Percentiles rank a stretch among this genome's conserved stretches.
phyloP scores from a whole-genome alignment of 1,140 invertebrate species.

The Panagrolaimus sp. region DNA sequence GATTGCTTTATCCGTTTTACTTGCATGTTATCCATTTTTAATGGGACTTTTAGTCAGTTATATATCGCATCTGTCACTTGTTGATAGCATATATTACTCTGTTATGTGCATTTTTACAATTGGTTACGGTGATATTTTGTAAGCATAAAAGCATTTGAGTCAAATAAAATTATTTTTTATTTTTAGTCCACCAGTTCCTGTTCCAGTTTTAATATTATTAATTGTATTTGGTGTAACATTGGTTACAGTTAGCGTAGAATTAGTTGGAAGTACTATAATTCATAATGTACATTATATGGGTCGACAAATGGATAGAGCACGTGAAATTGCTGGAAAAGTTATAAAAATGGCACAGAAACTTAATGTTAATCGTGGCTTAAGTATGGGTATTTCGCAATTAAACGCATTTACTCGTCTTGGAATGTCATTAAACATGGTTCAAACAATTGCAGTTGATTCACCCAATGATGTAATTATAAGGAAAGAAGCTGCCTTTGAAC shows the following conservation, averaged over 20 bases:
- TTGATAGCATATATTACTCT: slow-evolving; percentile 19
- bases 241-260: slow-evolving; percentile 21
- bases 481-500: slow-evolving; percentile 16
- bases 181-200: slow-evolving; percentile 18
- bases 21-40: slow-evolving; percentile 19
- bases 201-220: slow-evolving; percentile 15
- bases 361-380: slow-evolving; percentile 13
- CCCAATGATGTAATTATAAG: neutral
- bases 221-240: slow-evolving; percentile 20
- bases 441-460: neutral
- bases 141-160: neutral
- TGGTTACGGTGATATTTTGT: slow-evolving; percentile 23
- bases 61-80: neutral
- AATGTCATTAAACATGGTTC: neutral
- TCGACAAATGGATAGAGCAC: slow-evolving; percentile 19
- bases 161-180: neutral
- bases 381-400: slow-evolving; percentile 14
- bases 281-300: slow-evolving; percentile 28
- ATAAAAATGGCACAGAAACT: slow-evolving; percentile 24
- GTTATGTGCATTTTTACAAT: slow-evolving; percentile 22
- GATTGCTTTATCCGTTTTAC: neutral
- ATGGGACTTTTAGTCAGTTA: slow-evolving; percentile 5
- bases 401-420: slow-evolving; percentile 7
- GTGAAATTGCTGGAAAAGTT: neutral
- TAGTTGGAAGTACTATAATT: slow-evolving; percentile 17